These are phyloP conservation scores for Spatulosminthurus flaviceps DNA, from an alignment of 2,888 invertebrate species.

Conservation along the genomic window DNA sequence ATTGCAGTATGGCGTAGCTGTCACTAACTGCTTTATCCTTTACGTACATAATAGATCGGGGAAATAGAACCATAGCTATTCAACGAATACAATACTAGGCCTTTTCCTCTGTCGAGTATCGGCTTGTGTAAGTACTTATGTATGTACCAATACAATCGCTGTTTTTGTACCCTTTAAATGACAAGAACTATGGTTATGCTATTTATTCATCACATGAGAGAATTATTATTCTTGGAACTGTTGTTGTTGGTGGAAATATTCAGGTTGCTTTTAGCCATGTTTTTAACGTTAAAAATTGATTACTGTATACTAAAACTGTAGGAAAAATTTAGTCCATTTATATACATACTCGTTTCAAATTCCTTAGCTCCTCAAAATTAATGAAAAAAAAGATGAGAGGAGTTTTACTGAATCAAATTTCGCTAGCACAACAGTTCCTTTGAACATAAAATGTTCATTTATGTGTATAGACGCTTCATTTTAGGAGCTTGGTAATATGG, in stretches of 20 bases:
- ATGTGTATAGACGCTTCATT: no score
- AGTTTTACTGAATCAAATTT: not conserved
- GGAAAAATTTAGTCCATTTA: not conserved
- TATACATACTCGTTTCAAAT: not conserved
- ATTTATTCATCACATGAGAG: constrained; percentile 12
- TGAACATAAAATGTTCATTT: not conserved
- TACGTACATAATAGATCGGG: not conserved
- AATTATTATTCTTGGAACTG: not conserved
- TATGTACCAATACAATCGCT: no score
- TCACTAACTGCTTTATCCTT: not conserved
- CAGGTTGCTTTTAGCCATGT: not conserved
- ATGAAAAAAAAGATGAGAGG: not conserved
- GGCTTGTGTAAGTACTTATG: no score
- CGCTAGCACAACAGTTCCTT: not conserved
- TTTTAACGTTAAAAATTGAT: not conserved
- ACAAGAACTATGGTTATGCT: not conserved
- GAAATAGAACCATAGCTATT: not conserved
- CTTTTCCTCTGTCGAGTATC: no score
- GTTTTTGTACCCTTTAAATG: not conserved
- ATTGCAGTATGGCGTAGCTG: not conserved
- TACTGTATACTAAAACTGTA: not conserved
- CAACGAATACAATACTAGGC: not conserved
- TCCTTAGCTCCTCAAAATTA: not conserved
- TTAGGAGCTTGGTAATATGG: no score
- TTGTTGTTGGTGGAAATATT: not conserved